Evolutionary conservation across 2,113 vertebrate genomes (phyloP).

Genomic region (Macrotis lagotis): DNA sequence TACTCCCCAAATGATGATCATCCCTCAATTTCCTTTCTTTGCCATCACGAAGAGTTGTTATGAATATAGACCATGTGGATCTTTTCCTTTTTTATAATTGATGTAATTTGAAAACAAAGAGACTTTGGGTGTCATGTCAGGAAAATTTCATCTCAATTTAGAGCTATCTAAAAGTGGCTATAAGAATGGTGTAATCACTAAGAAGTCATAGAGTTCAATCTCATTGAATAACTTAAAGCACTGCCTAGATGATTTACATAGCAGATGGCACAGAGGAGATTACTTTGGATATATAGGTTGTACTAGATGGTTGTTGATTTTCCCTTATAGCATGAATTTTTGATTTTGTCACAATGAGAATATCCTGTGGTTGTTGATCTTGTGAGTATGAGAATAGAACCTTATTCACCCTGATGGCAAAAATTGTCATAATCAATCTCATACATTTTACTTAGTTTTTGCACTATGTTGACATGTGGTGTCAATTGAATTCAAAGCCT

Average conservation of each 20-base stretch:
- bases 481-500: too few species aligned
- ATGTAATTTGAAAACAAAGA: neutral
- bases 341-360: neutral
- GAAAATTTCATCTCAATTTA: neutral
- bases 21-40: too few species aligned
- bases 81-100: too few species aligned
- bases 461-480: too few species aligned
- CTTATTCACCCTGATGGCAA: neutral
- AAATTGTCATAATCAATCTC: neutral
- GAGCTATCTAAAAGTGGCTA: neutral
- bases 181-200: neutral
- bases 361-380: neutral
- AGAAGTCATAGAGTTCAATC: neutral
- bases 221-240: neutral
- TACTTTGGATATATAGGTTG: neutral
- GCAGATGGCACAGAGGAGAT: neutral
- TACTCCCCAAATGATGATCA: too few species aligned
- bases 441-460: neutral
- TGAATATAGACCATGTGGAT: too few species aligned
- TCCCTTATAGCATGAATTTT: neutral
- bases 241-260: neutral
- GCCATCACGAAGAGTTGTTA: too few species aligned
- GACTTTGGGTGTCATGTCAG: neutral
- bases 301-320: neutral
- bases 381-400: too few species aligned